A percentile compares a stretch with the other conserved stretches of the same genome.
These are phyloP conservation scores for Crocodylus rhombifer DNA, from an alignment of 2,797 vertebrate genomes.

Conservation along the genomic window DNA sequence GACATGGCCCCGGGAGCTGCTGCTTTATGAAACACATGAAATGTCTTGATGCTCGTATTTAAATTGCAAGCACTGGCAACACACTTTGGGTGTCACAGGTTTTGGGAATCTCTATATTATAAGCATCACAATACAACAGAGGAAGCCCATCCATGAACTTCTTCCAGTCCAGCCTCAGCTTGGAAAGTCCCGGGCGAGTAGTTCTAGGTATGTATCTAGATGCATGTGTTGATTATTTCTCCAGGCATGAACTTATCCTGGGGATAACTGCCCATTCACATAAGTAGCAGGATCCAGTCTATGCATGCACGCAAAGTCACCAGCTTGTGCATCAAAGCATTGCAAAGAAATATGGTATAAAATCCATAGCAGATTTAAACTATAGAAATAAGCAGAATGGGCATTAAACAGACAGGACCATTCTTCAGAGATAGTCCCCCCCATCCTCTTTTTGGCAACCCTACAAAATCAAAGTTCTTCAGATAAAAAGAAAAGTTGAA, in stretches of 20 bases:
- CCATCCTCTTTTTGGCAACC: background rate
- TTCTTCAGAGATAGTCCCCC: background rate
- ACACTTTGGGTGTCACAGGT: background rate
- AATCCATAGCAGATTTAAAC: background rate
- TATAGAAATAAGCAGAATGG: background rate
- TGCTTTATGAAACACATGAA: background rate
- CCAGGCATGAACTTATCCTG: background rate
- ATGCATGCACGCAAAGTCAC: rapidly evolving
- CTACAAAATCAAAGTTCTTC: background rate
- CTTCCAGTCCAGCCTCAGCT: slow-evolving; percentile 3
- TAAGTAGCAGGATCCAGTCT: no score
- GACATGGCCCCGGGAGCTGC: background rate
- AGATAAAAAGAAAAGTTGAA: background rate
- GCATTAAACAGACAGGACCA: background rate
- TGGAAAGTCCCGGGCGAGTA: no score
- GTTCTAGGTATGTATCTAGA: no score
- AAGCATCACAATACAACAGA: background rate
- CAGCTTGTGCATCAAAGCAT: no score
- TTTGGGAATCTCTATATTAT: rapidly evolving
- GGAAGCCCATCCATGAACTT: background rate
- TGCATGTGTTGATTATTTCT: rapidly evolving
- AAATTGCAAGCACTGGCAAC: background rate
- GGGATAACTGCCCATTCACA: no score
- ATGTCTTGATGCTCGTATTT: background rate
- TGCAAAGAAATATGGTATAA: background rate